phyloP scores from a whole-genome alignment of 2,797 vertebrate genomes.

The Heterohyrax brucei region DNA sequence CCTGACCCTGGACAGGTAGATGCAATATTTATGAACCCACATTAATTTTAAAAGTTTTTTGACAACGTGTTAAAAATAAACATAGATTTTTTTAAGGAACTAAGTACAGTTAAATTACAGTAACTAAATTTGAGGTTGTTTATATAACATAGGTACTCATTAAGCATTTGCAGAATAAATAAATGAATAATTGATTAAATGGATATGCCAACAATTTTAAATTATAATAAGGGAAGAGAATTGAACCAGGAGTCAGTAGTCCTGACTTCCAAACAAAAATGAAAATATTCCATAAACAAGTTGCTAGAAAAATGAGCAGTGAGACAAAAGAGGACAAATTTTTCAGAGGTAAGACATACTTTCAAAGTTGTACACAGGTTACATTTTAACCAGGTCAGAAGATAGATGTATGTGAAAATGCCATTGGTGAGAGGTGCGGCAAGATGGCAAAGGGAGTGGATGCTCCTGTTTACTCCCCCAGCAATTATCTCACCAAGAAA shows the following conservation, averaged over 20 bases:
- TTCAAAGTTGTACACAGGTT: conserved; percentile 21
- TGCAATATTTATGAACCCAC: neutral
- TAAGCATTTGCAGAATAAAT: neutral
- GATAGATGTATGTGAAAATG: neutral
- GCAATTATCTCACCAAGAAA: too few species aligned
- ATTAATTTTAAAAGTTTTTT: neutral
- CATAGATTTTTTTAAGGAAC: neutral
- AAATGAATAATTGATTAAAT: neutral
- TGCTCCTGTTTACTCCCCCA: too few species aligned
- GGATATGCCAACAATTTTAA: neutral
- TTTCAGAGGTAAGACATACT: conserved; percentile 29
- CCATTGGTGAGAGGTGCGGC: neutral
- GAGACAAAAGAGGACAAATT: neutral
- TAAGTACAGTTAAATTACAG: neutral
- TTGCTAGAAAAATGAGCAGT: neutral
- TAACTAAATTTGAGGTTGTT: neutral
- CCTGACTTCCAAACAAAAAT: neutral
- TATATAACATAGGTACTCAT: neutral
- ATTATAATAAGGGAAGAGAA: neutral
- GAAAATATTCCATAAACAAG: neutral
- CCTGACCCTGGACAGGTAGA: neutral
- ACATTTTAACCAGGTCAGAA: neutral
- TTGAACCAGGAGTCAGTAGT: neutral
- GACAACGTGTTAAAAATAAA: neutral
- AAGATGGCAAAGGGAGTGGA: too few species aligned